phyloP scores from a whole-genome alignment of 2,888 invertebrate species.

The Cheilosia variabilis region DNA sequence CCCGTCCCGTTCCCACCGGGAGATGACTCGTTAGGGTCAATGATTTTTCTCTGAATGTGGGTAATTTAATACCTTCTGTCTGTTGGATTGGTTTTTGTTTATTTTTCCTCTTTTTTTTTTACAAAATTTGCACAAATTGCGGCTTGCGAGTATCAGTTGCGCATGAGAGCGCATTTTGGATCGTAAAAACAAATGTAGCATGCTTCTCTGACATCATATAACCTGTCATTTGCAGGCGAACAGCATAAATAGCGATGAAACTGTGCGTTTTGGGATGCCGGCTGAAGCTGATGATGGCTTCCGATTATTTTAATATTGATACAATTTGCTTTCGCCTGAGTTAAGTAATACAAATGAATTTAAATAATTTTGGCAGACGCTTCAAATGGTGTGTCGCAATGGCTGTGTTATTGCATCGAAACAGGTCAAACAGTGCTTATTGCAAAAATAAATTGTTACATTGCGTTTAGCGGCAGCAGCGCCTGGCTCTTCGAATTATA shows the following conservation, averaged over 20 bases:
- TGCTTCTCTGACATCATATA: constrained; percentile 14
- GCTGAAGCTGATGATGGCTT: neutral
- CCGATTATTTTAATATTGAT: constrained; percentile 3
- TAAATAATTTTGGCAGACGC: constrained; percentile 42
- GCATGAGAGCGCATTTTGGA: constrained; percentile 7
- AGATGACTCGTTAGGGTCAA: constrained; percentile 9
- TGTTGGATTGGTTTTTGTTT: neutral
- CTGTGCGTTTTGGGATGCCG: constrained; percentile 4
- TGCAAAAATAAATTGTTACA: constrained; percentile 11
- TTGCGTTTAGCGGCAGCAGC: constrained; percentile 18
- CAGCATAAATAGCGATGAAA: neutral
- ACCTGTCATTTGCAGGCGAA: constrained; percentile 6
- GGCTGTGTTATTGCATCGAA: neutral
- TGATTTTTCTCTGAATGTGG: constrained; percentile 7
- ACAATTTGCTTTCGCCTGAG: constrained; percentile 7
- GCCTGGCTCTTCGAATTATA: constrained; percentile 27
- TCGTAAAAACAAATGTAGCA: neutral
- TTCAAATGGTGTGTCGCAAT: constrained; percentile 1
- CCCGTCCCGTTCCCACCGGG: neutral
- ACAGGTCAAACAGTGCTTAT: constrained; percentile 4
- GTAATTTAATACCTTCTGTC: constrained; percentile 9
- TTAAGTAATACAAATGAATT: constrained; percentile 25
- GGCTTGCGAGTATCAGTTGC: neutral
- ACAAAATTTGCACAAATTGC: constrained; percentile 26
- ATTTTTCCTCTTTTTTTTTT: neutral